Conservation (phyloP, 2,113 vertebrate species). For the Ranitomeya variabilis region DNA sequence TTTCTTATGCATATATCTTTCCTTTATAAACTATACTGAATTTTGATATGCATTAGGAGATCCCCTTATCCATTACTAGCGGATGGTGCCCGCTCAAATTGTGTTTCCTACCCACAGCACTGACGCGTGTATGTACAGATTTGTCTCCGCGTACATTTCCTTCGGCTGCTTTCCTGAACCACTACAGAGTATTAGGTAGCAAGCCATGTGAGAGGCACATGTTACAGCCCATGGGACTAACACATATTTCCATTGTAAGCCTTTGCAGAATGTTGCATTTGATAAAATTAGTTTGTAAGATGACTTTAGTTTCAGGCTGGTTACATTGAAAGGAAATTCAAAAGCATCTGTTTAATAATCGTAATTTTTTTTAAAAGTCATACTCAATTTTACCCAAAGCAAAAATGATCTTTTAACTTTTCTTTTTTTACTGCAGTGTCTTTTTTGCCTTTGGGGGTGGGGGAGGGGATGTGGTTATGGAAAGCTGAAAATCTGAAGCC, state of each 20-base stretch:
- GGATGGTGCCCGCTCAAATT: too few species aligned
- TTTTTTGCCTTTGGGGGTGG: too few species aligned
- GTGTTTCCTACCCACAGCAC: neutral
- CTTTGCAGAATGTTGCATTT: neutral
- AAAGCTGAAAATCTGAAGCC: too few species aligned
- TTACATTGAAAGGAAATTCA: neutral
- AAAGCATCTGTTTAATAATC: neutral
- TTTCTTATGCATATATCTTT: too few species aligned
- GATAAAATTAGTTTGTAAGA: neutral
- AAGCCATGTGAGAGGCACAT: conserved; percentile 14
- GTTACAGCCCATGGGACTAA: neutral
- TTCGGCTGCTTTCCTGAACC: neutral
- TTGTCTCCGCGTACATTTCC: neutral
- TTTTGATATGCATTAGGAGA: too few species aligned
- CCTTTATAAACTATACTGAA: too few species aligned
- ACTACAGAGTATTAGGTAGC: neutral
- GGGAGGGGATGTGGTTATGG: too few species aligned
- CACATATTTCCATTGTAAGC: neutral
- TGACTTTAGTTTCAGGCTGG: neutral
- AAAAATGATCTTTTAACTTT: too few species aligned
- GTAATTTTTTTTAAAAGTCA: too few species aligned
- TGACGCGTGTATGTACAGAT: neutral
- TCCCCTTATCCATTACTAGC: too few species aligned
- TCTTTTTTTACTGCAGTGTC: too few species aligned
- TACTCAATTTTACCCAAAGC: too few species aligned